Evolutionary conservation across 35 echinoderm and acorn worm species (phyloP), one percentile per base, ranked within the genome.

Genomic region (Chiridota heheva): DNA sequence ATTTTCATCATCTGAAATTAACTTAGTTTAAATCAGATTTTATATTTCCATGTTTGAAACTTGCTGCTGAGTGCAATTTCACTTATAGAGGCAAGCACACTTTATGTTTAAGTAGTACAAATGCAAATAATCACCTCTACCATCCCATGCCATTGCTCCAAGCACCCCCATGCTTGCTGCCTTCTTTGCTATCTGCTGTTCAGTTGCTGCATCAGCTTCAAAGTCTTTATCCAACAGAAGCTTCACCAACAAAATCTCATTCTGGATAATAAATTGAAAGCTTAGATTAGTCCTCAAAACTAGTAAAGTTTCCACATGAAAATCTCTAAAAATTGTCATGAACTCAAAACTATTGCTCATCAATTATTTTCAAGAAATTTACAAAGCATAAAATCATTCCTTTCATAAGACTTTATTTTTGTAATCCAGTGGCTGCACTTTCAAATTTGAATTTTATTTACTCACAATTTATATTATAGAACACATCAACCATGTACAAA

Each of bases 221-320:
- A 76, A 91, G 40, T 80, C 89, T 81, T 79, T 47, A 64, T 98
- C 77, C 17, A 87, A 72, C 6, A 98, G 51, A 25, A 98, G 61
- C 79, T 86, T 89, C 33, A 98, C 95, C 37, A 91, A 77, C 42
- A 86, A 63, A 4, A 70, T 55, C 32, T 98, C 84, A 82, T 91
- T 98, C 95, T 98, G 27, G 1, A 38, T 13, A 6, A 60, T n/a
- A n/a, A n/a, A n/a, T 35, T n/a, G n/a, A n/a, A n/a, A n/a, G n/a
- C n/a, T n/a, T 61, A 61, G 32, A 61, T 61, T 20, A n/a, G n/a
- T 12, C 47, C 10, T 12, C 10, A 43, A 81, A 63, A 29, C 18
- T 33, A 58, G 7, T 6, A 46, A 63, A 78, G 17, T 43, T 6
- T 73, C 31, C 3, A 73, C 39, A 72, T 27, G 37, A 74, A 7